A percentile compares a stretch with the other conserved stretches of the same genome.
Evolutionary conservation across 2,113 vertebrate species (phyloP).

Genomic region (Fregetta grallaria): DNA sequence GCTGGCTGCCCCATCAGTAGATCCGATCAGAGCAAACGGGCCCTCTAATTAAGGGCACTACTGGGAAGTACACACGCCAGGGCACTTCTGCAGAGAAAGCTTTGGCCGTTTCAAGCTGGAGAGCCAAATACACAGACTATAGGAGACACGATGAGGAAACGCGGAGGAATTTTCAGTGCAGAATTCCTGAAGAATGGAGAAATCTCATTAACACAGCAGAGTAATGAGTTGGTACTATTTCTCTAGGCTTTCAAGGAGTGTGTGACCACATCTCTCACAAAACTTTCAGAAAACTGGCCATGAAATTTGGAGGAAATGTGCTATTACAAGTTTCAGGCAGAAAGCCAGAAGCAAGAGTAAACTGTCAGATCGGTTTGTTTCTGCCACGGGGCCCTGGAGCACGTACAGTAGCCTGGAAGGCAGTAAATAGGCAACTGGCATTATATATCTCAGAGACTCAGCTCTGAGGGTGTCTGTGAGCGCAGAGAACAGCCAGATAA

Average conservation of each 20-base stretch:
- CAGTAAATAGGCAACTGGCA: neutral
- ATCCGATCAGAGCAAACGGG: neutral
- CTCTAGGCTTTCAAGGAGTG: neutral
- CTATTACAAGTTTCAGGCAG: neutral
- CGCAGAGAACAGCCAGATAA: neutral
- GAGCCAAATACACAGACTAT: rapidly evolving
- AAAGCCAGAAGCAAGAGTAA: neutral
- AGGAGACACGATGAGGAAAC: neutral
- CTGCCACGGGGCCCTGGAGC: neutral
- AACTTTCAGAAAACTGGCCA: neutral
- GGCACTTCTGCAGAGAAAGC: neutral
- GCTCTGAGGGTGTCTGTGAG: neutral
- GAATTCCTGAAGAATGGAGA: neutral
- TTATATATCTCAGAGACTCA: neutral
- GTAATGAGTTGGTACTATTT: neutral
- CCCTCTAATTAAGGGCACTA: neutral
- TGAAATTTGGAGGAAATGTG: neutral
- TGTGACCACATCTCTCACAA: neutral
- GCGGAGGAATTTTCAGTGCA: neutral
- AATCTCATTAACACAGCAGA: neutral
- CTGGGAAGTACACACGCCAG: neutral
- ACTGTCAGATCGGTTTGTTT: neutral
- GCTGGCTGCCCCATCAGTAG: rapidly evolving
- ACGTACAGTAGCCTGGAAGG: neutral
- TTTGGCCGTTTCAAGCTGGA: neutral